Evolutionary conservation across 1,140 invertebrate genomes (phyloP).

Genomic region (Argopecten irradians): DNA sequence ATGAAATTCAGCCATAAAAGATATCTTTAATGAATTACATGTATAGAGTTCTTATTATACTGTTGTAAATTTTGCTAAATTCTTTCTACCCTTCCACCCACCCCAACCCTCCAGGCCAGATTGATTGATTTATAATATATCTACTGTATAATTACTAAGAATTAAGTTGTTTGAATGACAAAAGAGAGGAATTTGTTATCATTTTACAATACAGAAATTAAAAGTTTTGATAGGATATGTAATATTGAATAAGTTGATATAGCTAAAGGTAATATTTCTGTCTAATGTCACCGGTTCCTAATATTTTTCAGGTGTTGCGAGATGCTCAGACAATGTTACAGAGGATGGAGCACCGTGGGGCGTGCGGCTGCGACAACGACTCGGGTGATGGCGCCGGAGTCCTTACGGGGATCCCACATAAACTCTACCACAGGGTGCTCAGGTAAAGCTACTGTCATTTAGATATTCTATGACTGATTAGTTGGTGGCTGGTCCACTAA

Average conservation of each 20-base stretch:
- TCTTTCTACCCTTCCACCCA: too few species aligned
- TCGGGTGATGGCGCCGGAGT: constrained; percentile 99
- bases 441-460: constrained; percentile 61
- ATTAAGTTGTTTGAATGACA: too few species aligned
- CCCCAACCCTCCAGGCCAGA: too few species aligned
- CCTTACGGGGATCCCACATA: constrained; percentile 96
- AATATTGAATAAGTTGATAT: background rate
- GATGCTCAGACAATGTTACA: constrained; percentile 95
- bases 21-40: too few species aligned
- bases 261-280: background rate
- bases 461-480: background rate
- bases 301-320: constrained; percentile 87
- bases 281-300: constrained; percentile 23
- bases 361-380: constrained; percentile 98
- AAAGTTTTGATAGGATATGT: background rate
- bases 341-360: constrained; percentile 99
- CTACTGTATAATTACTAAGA: too few species aligned
- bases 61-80: too few species aligned
- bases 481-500: too few species aligned
- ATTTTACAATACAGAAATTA: background rate
- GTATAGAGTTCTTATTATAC: too few species aligned
- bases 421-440: constrained; percentile 87
- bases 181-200: too few species aligned
- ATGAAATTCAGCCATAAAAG: too few species aligned
- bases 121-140: too few species aligned